phyloP scores from a whole-genome alignment of 1,140 invertebrate genomes.

The Trichonephila clavipes region DNA sequence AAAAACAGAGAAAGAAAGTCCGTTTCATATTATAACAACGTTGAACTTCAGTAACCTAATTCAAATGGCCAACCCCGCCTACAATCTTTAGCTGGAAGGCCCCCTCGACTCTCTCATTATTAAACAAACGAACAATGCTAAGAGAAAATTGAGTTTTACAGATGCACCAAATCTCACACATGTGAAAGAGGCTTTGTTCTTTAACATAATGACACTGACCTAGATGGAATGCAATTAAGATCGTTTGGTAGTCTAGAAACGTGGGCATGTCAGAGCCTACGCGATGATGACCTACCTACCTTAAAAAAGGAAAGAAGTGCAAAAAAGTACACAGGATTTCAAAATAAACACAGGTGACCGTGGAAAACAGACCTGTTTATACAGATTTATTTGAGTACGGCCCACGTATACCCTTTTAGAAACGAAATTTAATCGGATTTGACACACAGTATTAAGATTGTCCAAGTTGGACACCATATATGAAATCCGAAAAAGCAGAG shows the following conservation, averaged over 20 bases:
- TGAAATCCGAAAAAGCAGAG: too few species aligned
- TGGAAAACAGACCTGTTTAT: constrained; percentile 28
- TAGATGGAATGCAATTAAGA: constrained; percentile 58
- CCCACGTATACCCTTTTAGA: neutral
- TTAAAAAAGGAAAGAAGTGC: neutral
- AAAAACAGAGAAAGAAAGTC: neutral
- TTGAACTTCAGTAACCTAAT: constrained; percentile 51
- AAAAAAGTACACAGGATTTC: neutral
- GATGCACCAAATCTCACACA: constrained; percentile 48
- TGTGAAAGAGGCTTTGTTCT: constrained; percentile 35
- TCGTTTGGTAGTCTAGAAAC: constrained; percentile 10
- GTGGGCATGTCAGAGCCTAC: constrained; percentile 34
- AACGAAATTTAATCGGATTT: neutral
- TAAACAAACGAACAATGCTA: constrained; percentile 17
- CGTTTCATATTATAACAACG: neutral
- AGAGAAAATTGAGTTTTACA: neutral
- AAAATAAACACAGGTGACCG: constrained; percentile 52
- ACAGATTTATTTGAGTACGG: neutral
- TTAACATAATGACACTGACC: constrained; percentile 69
- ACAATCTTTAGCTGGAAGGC: neutral
- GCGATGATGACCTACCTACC: constrained; percentile 43
- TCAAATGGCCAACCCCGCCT: constrained; percentile 28
- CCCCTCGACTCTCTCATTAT: neutral
- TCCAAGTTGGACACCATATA: too few species aligned
- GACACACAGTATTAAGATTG: neutral